These are phyloP conservation scores for Harpegnathos saltator DNA, from an alignment of 1,140 invertebrate species.

Conservation along the genomic window DNA sequence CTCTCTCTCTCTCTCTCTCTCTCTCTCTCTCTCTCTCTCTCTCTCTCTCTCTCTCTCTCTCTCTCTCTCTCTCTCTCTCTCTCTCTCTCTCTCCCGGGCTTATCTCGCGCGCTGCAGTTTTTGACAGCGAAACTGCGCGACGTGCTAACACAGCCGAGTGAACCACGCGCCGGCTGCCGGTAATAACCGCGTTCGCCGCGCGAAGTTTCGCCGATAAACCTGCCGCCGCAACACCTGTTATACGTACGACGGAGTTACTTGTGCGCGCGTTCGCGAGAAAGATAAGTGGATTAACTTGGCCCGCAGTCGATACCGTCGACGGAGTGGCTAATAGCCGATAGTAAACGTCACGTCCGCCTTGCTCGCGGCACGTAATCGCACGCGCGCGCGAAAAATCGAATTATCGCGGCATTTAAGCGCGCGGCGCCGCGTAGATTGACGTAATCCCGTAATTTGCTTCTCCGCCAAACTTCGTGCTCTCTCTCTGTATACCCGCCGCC, in stretches of 20 bases:
- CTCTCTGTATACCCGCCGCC: no score
- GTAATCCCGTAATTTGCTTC: no score
- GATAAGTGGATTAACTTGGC: conserved; percentile 76
- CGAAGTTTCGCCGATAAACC: conserved; percentile 70
- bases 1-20: no score
- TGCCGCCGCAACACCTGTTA: conserved; percentile 66
- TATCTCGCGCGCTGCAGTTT: conserved; percentile 16
- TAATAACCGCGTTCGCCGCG: conserved; percentile 67
- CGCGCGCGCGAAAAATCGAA: neutral
- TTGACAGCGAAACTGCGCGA: conserved; percentile 45
- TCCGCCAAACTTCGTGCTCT: no score
- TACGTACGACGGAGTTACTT: conserved; percentile 70
- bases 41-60: no score
- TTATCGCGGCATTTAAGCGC: neutral
- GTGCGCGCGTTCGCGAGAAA: conserved; percentile 50
- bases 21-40: no score
- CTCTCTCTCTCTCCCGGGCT: no score
- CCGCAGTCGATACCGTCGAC: conserved; percentile 62
- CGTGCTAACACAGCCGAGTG: conserved; percentile 48
- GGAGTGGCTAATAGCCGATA: conserved; percentile 58
- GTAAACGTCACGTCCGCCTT: conserved; percentile 51
- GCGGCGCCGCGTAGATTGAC: neutral
- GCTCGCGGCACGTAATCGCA: conserved; percentile 19
- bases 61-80: no score
- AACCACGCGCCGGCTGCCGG: conserved; percentile 39